Conservation (phyloP, 2,888 invertebrate genomes). For the Ochropleura plecta region DNA sequence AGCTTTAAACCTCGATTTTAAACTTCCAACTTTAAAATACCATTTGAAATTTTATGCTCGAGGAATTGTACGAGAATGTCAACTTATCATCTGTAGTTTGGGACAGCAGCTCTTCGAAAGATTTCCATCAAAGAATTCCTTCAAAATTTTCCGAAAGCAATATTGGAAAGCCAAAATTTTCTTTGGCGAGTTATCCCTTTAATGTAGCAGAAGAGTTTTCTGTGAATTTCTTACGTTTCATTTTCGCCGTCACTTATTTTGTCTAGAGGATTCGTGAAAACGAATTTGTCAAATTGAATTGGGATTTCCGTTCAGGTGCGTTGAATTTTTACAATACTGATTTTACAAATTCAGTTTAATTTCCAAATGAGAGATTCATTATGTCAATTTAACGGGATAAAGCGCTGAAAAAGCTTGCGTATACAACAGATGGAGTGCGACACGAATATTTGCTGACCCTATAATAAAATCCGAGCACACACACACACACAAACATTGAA, state of each 20-base stretch:
- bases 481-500: constrained; percentile 50
- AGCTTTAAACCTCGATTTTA: constrained; percentile 24
- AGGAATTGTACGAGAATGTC: constrained; percentile 49
- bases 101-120: constrained; percentile 52
- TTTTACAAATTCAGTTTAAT: constrained; percentile 23
- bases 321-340: constrained; percentile 39
- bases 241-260: constrained; percentile 70
- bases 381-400: constrained; percentile 41
- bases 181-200: constrained; percentile 74
- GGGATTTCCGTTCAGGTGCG: constrained; percentile 50
- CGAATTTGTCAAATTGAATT: constrained; percentile 69
- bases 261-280: constrained; percentile 64
- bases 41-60: constrained; percentile 35
- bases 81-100: constrained; percentile 54
- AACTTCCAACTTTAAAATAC: constrained; percentile 15
- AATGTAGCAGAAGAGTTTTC: constrained; percentile 66
- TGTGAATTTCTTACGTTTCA: constrained; percentile 73
- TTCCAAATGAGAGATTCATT: constrained; percentile 30
- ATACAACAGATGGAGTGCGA: constrained; percentile 55
- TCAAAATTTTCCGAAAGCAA: constrained; percentile 71
- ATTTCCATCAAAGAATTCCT: constrained; percentile 72
- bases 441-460: constrained; percentile 51
- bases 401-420: constrained; percentile 26
- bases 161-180: constrained; percentile 73
- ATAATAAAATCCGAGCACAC: constrained; percentile 54